Conservation (phyloP, 2,797 vertebrate genomes). For the Sebastes reedi region DNA sequence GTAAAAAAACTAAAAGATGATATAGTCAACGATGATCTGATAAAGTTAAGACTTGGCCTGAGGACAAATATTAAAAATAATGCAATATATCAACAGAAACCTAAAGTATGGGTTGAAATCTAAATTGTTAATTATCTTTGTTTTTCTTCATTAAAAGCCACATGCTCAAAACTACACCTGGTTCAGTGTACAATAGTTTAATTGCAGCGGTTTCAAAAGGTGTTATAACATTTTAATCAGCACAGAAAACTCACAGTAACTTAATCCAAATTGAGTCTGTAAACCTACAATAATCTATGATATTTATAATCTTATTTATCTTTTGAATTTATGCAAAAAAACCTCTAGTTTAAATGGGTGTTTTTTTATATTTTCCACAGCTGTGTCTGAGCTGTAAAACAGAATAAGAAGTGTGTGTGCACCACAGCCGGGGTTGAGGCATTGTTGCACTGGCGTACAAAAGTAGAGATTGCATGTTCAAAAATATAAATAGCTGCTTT, state of each 20-base stretch:
- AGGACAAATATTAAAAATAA: neutral
- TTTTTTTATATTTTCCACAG: slow-evolving; percentile 18
- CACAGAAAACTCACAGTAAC: neutral
- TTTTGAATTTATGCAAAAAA: neutral
- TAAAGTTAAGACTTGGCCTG: neutral
- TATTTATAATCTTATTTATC: neutral
- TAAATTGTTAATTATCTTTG: neutral
- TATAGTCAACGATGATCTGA: neutral
- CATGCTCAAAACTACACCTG: neutral
- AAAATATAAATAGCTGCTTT: slow-evolving; percentile 66
- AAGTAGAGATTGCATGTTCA: slow-evolving; percentile 51
- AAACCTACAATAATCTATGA: neutral
- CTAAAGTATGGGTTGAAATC: neutral
- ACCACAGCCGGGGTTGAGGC: slow-evolving; percentile 15
- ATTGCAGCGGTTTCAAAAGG: neutral
- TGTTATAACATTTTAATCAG: neutral
- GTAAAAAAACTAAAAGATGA: neutral
- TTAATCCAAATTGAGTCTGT: neutral
- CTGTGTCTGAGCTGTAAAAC: slow-evolving; percentile 22
- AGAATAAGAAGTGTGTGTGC: slow-evolving; percentile 16
- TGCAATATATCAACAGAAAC: neutral
- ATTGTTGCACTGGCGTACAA: slow-evolving; percentile 50
- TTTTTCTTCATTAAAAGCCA: neutral
- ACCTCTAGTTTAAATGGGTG: neutral
- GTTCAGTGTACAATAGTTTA: neutral